Base-by-base conservation (phyloP, 2,113 vertebrate species). In the Cyanoderma ruficeps region DNA sequence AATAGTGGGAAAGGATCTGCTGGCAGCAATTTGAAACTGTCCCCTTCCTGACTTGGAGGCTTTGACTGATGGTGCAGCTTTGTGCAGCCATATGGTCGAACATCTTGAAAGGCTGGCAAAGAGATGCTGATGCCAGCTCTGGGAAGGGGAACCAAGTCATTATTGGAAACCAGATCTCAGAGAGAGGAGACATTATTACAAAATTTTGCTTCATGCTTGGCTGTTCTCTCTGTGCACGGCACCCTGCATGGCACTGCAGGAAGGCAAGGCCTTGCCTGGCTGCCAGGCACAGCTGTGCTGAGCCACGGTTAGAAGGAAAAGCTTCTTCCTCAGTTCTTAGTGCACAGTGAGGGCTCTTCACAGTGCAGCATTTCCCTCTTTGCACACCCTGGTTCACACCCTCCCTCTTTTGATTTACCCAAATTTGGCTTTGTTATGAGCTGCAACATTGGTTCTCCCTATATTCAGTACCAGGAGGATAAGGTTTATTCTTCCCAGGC, bases 21-120 rank as follows among this genome's bases (percentile, higher is more conserved):
- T 89, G 75, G 91, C 90, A 91, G 83, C 71, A 83, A 88, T 85
- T 76, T 86, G 93, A 89, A 97, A 90, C 83, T 77, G 20, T 92
- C 37, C 71, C 47, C 28, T 57, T 82, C 75, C 68, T 96, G 92
- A 67, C 84, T 92, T 24, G 85, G 65, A 94, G 59, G 94, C 92
- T 93, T 67, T 84, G 92, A 86, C 74, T 88, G 87, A 81, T 90
- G 85, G 64, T 47, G 81, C 78, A 53, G 83, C 77, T 94, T 92
- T 92, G 59, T 93, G 79, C 75, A 88, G 88, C 84, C 95, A 95
- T 70, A 89, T 94, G 93, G 93, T 82, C 2, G 8, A 93, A 81
- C 92, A 96, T 93, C 95, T 97, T 96, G 95, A 95, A 94, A 74
- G 76, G 83, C 89, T 8, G 23, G 91, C 79, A 83, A 76, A 80